phyloP scores from a whole-genome alignment of 2,113 vertebrate species.

The Tricholaema leucomelas region DNA sequence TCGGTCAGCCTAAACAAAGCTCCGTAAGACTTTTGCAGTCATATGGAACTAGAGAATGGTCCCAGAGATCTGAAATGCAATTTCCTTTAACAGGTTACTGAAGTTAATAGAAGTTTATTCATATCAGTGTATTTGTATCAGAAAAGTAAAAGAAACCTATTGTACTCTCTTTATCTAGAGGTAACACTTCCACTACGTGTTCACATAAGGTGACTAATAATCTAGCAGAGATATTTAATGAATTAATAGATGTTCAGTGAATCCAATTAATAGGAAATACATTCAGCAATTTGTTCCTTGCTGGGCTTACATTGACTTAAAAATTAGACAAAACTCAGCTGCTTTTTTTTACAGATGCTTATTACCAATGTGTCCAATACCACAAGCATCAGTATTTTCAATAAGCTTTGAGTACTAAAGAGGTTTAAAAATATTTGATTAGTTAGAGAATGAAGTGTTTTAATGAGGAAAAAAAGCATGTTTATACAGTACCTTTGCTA shows the following conservation, averaged over 20 bases:
- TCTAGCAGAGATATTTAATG: neutral
- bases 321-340: neutral
- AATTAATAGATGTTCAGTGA: neutral
- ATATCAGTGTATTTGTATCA: neutral
- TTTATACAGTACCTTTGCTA: neutral
- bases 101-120: neutral
- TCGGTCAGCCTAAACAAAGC: neutral
- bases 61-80: neutral
- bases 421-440: neutral
- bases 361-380: neutral
- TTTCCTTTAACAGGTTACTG: neutral
- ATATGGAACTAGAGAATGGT: neutral
- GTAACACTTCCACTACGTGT: neutral
- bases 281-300: neutral
- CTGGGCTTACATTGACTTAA: neutral
- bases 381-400: neutral
- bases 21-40: neutral
- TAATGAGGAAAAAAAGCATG: neutral
- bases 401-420: neutral
- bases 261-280: neutral
- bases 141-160: neutral
- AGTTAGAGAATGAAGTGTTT: neutral
- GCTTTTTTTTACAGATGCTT: neutral
- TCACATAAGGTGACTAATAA: neutral
- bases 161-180: neutral